Evolutionary conservation across 2,888 invertebrate genomes (phyloP), one percentile per base, ranked within the genome.

Genomic region (Andrena dorsata): DNA sequence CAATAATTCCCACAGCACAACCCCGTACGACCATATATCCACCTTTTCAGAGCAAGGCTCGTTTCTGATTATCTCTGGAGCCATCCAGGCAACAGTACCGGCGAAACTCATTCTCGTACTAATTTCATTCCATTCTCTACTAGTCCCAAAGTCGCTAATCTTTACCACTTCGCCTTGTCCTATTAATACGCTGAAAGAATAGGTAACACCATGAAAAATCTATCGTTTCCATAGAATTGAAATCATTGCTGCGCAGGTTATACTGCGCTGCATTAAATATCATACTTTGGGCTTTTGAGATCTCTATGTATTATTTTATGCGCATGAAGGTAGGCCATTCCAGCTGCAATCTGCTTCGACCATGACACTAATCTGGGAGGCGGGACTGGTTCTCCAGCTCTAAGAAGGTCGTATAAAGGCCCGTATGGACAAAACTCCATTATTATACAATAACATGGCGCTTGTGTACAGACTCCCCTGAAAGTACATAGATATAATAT

Each of bases 21-120:
- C 98, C 3, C 99, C 99, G 93, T 97, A 99, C 0, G 99, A 98
- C 99, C 99, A 99, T 81, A 99, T 97, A 93, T 99, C 99, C 0
- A 99, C 98, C 94, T 99, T 98, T 93, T 99, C 99, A 0, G 98
- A 98, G 94, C 99, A 99, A 0, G 97, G 98, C 92, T 99, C 98
- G 92, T 98, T 98, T 80, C 98, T 96, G 87, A 99, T 99, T 56
- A 99, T 98, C 95, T 99, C 99, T 0, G 99, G 99, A 0, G 99
- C 99, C 99, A 99, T 99, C 99, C 99, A 99, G 0, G 99, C 98
- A 0, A 99, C 98, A 0, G 99, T 99, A 56, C 99, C 99, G 2
- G 98, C 98, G 94, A 99, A 99, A 84, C 98, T 98, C 99, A 99
- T 99, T 92, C 98, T 97, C 60, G 98, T 98, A 93, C 98, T 98